These are phyloP conservation scores for Liodrosophila aerea DNA, from an alignment of 2,888 invertebrate genomes.

Conservation along the genomic window DNA sequence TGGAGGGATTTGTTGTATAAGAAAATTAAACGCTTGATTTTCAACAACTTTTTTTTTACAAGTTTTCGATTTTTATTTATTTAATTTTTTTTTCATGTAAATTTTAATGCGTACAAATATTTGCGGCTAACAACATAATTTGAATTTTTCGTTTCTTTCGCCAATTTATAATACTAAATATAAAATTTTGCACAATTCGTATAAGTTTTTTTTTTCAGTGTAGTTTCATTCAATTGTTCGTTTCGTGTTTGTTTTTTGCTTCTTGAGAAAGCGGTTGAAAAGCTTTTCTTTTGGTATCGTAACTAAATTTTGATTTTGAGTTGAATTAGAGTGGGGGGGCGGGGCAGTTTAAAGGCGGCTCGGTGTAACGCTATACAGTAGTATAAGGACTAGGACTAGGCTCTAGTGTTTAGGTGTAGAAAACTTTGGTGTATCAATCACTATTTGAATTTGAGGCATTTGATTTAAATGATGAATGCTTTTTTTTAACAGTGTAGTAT, in stretches of 20 bases:
- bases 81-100: constrained; percentile 37
- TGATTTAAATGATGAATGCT: constrained; percentile 1
- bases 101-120: constrained; percentile 64
- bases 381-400: constrained; percentile 21
- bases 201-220: constrained; percentile 19
- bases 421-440: neutral
- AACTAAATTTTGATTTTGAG: constrained; percentile 30
- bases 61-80: constrained; percentile 50
- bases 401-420: neutral
- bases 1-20: constrained; percentile 12
- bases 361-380: constrained; percentile 36
- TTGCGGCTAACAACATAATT: constrained; percentile 58
- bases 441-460: constrained; percentile 2
- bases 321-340: constrained; percentile 28
- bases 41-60: constrained; percentile 65
- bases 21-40: constrained; percentile 70
- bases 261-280: constrained; percentile 50
- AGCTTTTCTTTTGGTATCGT: constrained; percentile 41
- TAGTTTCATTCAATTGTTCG: constrained; percentile 18
- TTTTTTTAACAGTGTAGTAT: constrained; percentile 2
- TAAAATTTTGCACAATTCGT: constrained; percentile 57
- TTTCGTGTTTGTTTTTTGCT: constrained; percentile 28
- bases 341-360: constrained; percentile 42
- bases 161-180: constrained; percentile 66
- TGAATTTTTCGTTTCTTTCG: constrained; percentile 33